These are phyloP conservation scores for Phyllopteryx taeniolatus DNA, from an alignment of 2,113 vertebrate species.

Conservation along the genomic window DNA sequence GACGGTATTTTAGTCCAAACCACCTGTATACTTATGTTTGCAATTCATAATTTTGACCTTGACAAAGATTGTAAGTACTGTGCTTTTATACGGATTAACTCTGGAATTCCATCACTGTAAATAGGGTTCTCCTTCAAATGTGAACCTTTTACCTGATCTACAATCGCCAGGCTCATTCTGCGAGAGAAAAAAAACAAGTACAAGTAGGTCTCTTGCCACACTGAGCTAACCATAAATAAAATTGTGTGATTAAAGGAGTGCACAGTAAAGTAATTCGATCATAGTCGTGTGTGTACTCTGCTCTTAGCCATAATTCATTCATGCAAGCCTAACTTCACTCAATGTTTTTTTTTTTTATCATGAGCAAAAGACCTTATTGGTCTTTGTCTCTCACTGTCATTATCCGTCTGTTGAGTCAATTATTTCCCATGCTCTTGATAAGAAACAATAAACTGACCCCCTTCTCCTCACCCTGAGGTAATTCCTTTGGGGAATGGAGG, in stretches of 20 bases:
- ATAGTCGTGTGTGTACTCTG: background rate
- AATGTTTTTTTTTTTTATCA: constrained; percentile 40
- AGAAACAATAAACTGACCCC: constrained; percentile 69
- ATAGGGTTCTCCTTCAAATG: background rate
- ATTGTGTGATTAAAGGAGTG: background rate
- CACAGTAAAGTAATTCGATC: background rate
- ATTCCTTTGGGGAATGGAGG: constrained; percentile 53
- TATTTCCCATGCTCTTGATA: constrained; percentile 61
- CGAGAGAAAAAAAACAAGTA: too few relatives aligned
- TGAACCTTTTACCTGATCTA: background rate
- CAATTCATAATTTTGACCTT: background rate
- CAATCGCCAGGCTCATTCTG: too few relatives aligned
- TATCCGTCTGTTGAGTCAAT: constrained; percentile 55
- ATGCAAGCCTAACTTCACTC: constrained; percentile 56
- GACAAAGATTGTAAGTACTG: background rate
- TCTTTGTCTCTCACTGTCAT: constrained; percentile 45
- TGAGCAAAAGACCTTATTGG: constrained; percentile 29
- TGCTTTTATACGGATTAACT: background rate
- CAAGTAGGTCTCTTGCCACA: too few relatives aligned
- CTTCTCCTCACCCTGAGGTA: constrained; percentile 61
- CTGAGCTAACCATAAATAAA: too few relatives aligned
- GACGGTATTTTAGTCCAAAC: background rate
- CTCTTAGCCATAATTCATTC: constrained; percentile 46
- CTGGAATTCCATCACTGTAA: background rate
- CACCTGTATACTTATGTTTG: background rate